Evolutionary conservation across 1,140 invertebrate genomes (phyloP).

Genomic region (Andrena cerasifolii): DNA sequence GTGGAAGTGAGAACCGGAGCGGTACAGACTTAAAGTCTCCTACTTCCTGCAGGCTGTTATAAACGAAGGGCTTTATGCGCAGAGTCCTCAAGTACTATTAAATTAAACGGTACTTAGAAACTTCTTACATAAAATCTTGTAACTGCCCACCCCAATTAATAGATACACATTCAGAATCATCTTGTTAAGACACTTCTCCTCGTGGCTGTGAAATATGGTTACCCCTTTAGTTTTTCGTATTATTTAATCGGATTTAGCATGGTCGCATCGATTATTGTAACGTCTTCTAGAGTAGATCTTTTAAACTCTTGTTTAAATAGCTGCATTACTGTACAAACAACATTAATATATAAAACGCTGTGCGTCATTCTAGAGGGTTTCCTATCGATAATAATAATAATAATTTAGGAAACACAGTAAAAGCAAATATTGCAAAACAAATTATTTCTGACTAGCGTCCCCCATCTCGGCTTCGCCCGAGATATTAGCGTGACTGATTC

Average conservation of each 20-base stretch:
- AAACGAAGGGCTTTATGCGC: conserved; percentile 68
- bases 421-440: no score
- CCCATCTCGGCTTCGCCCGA: no score
- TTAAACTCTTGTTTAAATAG: no score
- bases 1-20: conserved; percentile 18
- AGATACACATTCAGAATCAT: conserved; percentile 62
- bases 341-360: no score
- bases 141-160: conserved; percentile 66
- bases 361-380: no score
- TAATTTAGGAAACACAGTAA: no score
- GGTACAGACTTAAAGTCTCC: conserved; percentile 35
- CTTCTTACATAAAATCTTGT: conserved; percentile 66
- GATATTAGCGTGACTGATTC: no score
- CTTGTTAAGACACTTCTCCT: conserved; percentile 21
- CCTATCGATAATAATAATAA: no score
- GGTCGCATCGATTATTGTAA: no score
- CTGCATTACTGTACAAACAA: no score
- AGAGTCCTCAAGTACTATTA: conserved; percentile 65
- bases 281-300: no score
- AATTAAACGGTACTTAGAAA: conserved; percentile 69
- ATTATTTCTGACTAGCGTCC: no score
- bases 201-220: conserved; percentile 12
- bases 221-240: not conserved
- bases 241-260: not conserved
- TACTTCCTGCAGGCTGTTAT: conserved; percentile 52